Base-by-base conservation (phyloP, 2,797 vertebrate genomes). In the Pseudopleuronectes americanus region DNA sequence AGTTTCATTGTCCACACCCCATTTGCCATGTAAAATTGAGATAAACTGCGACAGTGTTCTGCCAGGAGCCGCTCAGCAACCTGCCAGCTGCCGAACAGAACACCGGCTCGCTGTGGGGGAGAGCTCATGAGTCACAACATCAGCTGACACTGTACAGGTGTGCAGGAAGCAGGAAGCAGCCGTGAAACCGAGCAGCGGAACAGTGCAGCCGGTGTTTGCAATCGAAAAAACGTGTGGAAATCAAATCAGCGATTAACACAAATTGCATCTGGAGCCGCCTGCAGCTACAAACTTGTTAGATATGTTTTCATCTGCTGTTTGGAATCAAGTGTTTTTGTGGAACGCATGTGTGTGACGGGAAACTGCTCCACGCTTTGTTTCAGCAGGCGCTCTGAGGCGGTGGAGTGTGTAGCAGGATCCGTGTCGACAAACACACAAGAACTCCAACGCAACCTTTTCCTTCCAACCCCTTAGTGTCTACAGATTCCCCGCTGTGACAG, bases 101-200 rank as follows among this genome's bases (percentile, higher is more conserved):
- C 60, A 69, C 58, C 23, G 31, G 59, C 81, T 41, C 67, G 1
- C 69, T 19, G 77, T 68, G 2, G 28, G 2, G 57, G 78, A 41
- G 69, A 71, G 52, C 77, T 70, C 64, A 43, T 4, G 12, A 23
- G 21, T 61, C 68, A 21, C 65, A 67, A 28, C 70, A 62, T 70
- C 86, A 87, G 80, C 76, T 88, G 87, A 69, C 60, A 64, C 54
- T 0, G 47, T 72, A 68, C 83, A 89, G 82, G 84, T 83, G 77
- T 79, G 78, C 52, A 48, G 19, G 36, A 73, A 63, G 53, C 77
- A 67, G 13, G 68, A 76, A 71, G 74, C 80, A 61, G 74, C 79
- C 69, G 71, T 77, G 79, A 70, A 76, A 67, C 59, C 3, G 61
- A 64, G 41, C 56, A 9, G 28, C 23, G 5, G 26, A 72, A 71